Evolutionary conservation across 1,140 invertebrate genomes (phyloP), one percentile per base, ranked within the genome.

Genomic region (Drosophila grimshawi): DNA sequence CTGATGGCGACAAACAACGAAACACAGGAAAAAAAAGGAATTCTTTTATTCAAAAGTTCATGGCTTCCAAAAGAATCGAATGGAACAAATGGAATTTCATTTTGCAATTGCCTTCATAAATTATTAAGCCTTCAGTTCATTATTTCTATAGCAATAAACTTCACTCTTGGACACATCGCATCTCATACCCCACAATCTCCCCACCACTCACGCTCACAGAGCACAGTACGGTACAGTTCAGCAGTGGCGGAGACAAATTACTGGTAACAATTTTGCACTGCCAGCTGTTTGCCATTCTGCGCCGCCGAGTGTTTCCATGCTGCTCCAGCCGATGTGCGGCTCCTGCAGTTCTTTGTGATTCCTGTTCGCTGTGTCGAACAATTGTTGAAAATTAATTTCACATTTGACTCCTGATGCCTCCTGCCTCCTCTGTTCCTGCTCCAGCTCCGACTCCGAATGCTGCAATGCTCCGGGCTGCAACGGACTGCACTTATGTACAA

Each of bases 301-400:
- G 46, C 32, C 7, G 37, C 41, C 19, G 48, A 45, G 30, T 65
- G 61, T 37, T 46, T 59, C 43, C 27, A 29, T 48, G 37, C 55
- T 63, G 45, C 8, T n/a, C n/a, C 51, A 6, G 29, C 29, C 29
- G 3, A 19, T 10, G 5, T 33, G 32, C 57, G n/a, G 8, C 41
- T 39, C 41, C 51, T 45, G 29, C 51, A 56, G 30, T 48, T 61
- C 65, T 68, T 77, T 80, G 74, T 77, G 70, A 73, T 77, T 80
- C 63, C 69, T 67, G 74, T 55, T 60, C 63, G 52, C 61, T 73
- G 69, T 80, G 74, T 77, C 75, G 78, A 80, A 80, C 78, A 77
- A 77, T 77, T 80, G 75, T 59, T 80, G 53, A 60, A 80, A 80
- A 80, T 80, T 80, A 80, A 78, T 80, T 80, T 80, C 78, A 71